Base-by-base conservation (phyloP, 2,888 invertebrate species). In the Diarsia rubi region DNA sequence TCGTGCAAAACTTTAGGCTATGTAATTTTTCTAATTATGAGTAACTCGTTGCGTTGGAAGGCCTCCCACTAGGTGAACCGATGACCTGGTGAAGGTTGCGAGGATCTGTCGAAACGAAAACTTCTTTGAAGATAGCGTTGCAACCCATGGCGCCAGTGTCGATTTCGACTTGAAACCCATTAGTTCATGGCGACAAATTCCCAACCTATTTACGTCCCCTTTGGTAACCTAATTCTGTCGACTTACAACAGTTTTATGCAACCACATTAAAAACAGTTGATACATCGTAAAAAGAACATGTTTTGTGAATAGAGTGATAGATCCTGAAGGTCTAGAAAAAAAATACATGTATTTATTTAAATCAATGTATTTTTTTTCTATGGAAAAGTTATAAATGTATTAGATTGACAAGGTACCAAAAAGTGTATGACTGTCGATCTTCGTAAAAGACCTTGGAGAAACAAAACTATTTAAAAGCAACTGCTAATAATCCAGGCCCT, bases 201-300 rank as follows among this genome's bases (percentile, higher is more conserved):
- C 57, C 82, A 65, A 82, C 83, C 81, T 63, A 82, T 68, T 79
- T 75, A 69, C 79, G 49, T 19, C 57, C 67, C 82, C 65, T 31
- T 44, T 82, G 47, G n/a, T 74, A 71, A 81, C 82, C 70, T 12
- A 75, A 75, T 79, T 81, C 75, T 65, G 75, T 69, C 68, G 24
- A 19, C 60, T 60, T 54, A 45, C 47, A 70, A 8, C 19, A 69
- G 54, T 37, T 82, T 78, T 69, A 82, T 69, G 70, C 74, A 82
- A 82, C 59, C 24, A 9, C 16, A 31, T 77, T 54, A 52, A 67
- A 66, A 74, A 45, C 72, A 31, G 66, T 44, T 19, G 27, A 37
- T 16, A 70, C 54, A 27, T 14, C 24, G 24, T n/a, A 70, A 49
- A 27, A 14, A n/a, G n/a, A 27, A 5, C n/a, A 3, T 24, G 3